Conservation (phyloP, 2,797 vertebrate genomes). For the Acipenser oxyrinchus region DNA sequence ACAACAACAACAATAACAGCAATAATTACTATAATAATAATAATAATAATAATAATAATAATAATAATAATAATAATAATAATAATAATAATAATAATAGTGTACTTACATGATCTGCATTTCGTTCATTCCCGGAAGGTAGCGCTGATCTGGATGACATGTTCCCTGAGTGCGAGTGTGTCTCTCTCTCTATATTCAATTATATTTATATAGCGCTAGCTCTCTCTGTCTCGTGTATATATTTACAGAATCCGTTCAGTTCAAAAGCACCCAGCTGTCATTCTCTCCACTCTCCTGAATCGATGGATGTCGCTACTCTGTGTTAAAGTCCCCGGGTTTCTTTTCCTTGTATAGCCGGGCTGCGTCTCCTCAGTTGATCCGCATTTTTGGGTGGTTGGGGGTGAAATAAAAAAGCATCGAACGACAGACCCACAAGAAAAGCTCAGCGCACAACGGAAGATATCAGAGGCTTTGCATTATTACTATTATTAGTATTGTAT, state of each 20-base stretch:
- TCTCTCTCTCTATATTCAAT: too few relatives aligned
- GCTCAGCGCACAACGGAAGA: too few relatives aligned
- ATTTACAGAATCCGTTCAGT: too few relatives aligned
- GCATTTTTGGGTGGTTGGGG: slow-evolving; percentile 35
- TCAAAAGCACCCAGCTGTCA: too few relatives aligned
- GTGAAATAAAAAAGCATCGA: too few relatives aligned
- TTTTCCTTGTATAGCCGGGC: slow-evolving; percentile 23
- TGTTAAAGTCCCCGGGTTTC: slow-evolving; percentile 1
- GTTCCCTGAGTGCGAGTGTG: slow-evolving; percentile 41
- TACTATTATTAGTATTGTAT: too few relatives aligned
- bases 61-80: not conserved
- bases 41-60: not conserved
- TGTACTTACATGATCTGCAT: slow-evolving; percentile 74
- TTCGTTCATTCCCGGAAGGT: slow-evolving; percentile 72
- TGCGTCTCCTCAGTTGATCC: slow-evolving; percentile 39
- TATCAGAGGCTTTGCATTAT: too few relatives aligned
- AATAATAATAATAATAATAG: not conserved
- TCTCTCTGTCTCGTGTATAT: too few relatives aligned
- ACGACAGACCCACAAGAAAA: too few relatives aligned
- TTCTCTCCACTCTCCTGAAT: too few relatives aligned
- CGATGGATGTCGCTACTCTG: too few relatives aligned
- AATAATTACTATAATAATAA: not conserved
- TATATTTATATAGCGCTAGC: too few relatives aligned
- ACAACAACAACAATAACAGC: not conserved
- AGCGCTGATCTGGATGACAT: slow-evolving; percentile 80